Percentiles rank a stretch among this genome's conserved stretches.
Evolutionary conservation across 2,888 invertebrate genomes (phyloP).

Genomic region (Limnephilus lunatus): DNA sequence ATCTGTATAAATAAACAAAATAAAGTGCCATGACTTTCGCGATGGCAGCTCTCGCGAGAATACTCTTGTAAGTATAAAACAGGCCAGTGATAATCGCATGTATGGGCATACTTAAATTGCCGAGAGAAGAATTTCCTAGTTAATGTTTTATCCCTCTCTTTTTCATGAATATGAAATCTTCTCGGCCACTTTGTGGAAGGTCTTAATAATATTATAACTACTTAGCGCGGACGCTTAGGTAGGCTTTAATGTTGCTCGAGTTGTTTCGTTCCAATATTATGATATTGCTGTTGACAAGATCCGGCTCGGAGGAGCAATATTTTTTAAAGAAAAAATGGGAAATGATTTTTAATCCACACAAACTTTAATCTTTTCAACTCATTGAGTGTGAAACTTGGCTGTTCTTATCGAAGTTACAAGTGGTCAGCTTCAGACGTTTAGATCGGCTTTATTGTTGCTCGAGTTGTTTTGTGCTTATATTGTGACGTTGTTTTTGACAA

Average conservation of each 20-base stretch:
- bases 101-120: not conserved
- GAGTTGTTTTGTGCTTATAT: too few species aligned
- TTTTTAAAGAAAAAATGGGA: too few species aligned
- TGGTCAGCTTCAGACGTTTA: too few species aligned
- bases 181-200: slow-evolving; percentile 2
- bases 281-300: not conserved
- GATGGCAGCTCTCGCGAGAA: not conserved
- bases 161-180: slow-evolving; percentile 8
- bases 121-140: slow-evolving; percentile 4
- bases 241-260: slow-evolving; percentile 2
- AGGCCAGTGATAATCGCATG: slow-evolving; percentile 29
- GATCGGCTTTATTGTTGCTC: too few species aligned
- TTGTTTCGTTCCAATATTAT: not conserved
- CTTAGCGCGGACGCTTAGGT: not conserved
- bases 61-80: slow-evolving; percentile 1
- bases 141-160: slow-evolving; percentile 6
- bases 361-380: too few species aligned
- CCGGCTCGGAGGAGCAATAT: not conserved
- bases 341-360: too few species aligned
- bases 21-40: not conserved
- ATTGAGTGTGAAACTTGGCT: too few species aligned
- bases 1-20: not conserved
- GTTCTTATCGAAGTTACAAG: too few species aligned
- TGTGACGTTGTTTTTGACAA: too few species aligned
- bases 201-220: not conserved